These are phyloP conservation scores for Apantesis nais DNA, from an alignment of 2,888 invertebrate genomes.

Conservation along the genomic window DNA sequence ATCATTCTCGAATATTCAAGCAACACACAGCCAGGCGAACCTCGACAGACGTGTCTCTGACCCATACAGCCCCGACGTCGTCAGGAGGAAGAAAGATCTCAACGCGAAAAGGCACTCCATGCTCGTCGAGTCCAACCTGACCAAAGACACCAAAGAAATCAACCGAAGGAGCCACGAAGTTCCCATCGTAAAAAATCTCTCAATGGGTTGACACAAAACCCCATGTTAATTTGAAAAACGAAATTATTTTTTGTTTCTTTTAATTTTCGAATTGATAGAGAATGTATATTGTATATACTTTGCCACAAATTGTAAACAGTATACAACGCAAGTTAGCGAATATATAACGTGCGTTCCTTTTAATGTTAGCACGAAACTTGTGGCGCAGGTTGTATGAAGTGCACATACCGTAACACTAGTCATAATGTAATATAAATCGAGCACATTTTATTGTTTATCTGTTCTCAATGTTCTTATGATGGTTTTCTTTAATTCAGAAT, in stretches of 20 bases:
- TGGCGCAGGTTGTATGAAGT: constrained; percentile 51
- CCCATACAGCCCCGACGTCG: constrained; percentile 74
- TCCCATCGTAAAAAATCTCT: constrained; percentile 73
- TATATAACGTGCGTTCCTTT: constrained; percentile 1
- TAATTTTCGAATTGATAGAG: constrained; percentile 38
- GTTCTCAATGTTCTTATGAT: constrained; percentile 24
- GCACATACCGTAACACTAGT: constrained; percentile 75
- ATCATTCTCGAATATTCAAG: constrained; percentile 61
- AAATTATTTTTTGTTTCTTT: constrained; percentile 34
- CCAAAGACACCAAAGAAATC: constrained; percentile 72
- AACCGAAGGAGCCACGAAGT: constrained; percentile 77
- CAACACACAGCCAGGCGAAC: constrained; percentile 48
- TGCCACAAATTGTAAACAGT: constrained; percentile 26
- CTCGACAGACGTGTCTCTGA: constrained; percentile 75
- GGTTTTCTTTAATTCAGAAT: constrained; percentile 32
- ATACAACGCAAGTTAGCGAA: constrained; percentile 22
- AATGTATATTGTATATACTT: constrained; percentile 29
- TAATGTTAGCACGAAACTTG: constrained; percentile 27
- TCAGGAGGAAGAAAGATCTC: constrained; percentile 74
- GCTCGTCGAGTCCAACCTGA: constrained; percentile 74
- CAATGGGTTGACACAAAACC: constrained; percentile 74
- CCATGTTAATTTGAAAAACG: constrained; percentile 37
- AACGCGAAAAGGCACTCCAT: constrained; percentile 77
- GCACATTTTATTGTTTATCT: constrained; percentile 43
- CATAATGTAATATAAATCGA: constrained; percentile 63